Conservation (phyloP, 2,113 vertebrate genomes). For the Pangasianodon gigas region DNA sequence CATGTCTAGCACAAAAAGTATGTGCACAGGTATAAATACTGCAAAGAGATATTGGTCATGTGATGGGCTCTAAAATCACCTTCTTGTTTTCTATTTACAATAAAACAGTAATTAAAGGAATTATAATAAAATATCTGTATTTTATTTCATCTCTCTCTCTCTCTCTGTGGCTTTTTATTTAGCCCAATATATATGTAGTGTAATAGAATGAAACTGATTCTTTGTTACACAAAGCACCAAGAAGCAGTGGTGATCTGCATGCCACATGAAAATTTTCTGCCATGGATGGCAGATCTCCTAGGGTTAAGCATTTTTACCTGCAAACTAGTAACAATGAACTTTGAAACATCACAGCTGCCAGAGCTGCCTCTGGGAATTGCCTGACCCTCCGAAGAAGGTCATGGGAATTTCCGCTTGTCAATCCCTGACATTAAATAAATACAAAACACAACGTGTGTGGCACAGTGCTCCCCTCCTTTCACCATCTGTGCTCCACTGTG, state of each 20-base stretch:
- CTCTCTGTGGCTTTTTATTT: not conserved
- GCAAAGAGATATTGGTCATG: not conserved
- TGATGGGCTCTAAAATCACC: not conserved
- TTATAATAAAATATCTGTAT: not conserved
- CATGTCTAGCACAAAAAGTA: not conserved
- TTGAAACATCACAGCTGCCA: not conserved
- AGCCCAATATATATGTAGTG: not conserved
- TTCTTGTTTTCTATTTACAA: not conserved
- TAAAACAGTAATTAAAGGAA: not conserved
- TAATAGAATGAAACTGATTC: not conserved
- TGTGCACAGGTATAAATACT: not conserved
- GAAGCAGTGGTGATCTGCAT: not conserved
- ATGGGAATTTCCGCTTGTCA: constrained; percentile 27
- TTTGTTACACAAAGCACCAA: not conserved
- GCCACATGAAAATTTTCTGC: not conserved
- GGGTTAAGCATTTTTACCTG: constrained; percentile 2
- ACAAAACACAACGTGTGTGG: constrained; percentile 11
- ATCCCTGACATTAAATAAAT: constrained; percentile 20
- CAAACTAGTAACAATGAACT: not conserved
- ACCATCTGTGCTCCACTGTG: constrained; percentile 34
- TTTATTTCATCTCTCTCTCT: no score
- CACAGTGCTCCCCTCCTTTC: not conserved
- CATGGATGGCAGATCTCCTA: not conserved
- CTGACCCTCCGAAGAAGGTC: constrained; percentile 3
- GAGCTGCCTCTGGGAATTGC: constrained; percentile 15